Evolutionary conservation across 2,888 invertebrate genomes (phyloP).

Genomic region (Desoria tigrina): DNA sequence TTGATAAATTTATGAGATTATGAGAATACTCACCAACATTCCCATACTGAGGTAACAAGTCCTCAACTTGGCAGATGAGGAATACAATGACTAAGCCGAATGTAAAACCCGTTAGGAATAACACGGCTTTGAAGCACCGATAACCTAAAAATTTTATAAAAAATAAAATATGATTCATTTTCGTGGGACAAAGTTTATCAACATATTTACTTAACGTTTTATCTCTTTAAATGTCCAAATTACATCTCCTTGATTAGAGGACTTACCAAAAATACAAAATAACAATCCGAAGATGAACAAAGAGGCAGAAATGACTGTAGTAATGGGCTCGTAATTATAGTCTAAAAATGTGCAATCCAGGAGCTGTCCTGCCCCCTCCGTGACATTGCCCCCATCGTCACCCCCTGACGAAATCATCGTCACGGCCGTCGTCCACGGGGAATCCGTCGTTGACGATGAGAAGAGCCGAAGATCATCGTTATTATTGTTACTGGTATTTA

Average conservation of each 20-base stretch:
- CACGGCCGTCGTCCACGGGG: constrained; percentile 24
- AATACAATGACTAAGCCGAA: constrained; percentile 81
- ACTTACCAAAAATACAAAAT: constrained; percentile 79
- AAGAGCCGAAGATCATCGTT: constrained; percentile 27
- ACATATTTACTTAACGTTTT: too few relatives aligned
- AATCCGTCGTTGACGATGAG: constrained; percentile 33
- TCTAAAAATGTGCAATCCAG: constrained; percentile 57
- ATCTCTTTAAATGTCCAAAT: too few relatives aligned
- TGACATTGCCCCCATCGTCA: background rate
- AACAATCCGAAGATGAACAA: constrained; percentile 79
- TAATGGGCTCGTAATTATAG: constrained; percentile 67
- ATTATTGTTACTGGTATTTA: constrained; percentile 18
- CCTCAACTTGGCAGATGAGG: constrained; percentile 76
- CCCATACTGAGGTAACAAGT: constrained; percentile 74
- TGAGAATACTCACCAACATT: constrained; percentile 69
- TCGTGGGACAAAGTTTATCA: background rate
- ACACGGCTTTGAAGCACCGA: constrained; percentile 81
- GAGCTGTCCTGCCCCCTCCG: background rate
- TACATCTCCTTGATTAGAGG: too few relatives aligned
- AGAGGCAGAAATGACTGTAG: constrained; percentile 69
- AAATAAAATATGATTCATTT: too few relatives aligned
- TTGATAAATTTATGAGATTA: too few relatives aligned
- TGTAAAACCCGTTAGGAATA: constrained; percentile 84
- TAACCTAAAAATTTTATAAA: constrained; percentile 67
- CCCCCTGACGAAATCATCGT: background rate